Percentiles rank a stretch among this genome's conserved stretches.
These are phyloP conservation scores for Uropsilus gracilis DNA, from an alignment of 2,113 vertebrate genomes.

Conservation along the genomic window DNA sequence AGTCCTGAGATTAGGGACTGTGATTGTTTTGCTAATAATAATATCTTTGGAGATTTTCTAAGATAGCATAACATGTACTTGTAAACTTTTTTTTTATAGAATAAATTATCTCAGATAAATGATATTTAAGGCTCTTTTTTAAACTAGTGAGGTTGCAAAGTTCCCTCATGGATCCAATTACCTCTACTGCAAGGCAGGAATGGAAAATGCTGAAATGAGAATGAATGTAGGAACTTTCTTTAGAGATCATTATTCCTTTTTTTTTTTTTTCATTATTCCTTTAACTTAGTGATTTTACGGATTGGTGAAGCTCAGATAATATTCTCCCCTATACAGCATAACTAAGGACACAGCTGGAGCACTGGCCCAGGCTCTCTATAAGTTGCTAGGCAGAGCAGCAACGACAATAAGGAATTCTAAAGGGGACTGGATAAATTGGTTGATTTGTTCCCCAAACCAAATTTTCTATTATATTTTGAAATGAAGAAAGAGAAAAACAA, in stretches of 20 bases:
- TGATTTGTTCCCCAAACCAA: not conserved
- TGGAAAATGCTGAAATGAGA: not conserved
- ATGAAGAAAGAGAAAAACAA: not conserved
- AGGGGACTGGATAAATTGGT: accelerated
- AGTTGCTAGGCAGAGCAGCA: not conserved
- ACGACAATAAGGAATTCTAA: not conserved
- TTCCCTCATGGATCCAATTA: not conserved
- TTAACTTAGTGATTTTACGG: not conserved
- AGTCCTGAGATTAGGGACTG: not conserved
- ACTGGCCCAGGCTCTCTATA: not conserved
- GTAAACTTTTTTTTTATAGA: not conserved
- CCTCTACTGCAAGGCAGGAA: accelerated
- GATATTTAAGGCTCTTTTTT: not conserved
- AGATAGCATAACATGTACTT: not conserved
- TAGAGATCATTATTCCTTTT: not conserved
- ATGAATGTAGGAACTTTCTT: not conserved
- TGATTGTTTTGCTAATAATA: not conserved
- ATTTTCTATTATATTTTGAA: not conserved
- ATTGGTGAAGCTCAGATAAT: not conserved
- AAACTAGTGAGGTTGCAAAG: not conserved
- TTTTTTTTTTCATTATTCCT: no score
- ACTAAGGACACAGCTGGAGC: not conserved
- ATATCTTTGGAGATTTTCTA: not conserved
- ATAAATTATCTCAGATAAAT: not conserved
- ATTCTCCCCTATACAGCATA: not conserved